These are phyloP conservation scores for Platyura marginata DNA, from an alignment of 1,140 invertebrate species.

Conservation along the genomic window DNA sequence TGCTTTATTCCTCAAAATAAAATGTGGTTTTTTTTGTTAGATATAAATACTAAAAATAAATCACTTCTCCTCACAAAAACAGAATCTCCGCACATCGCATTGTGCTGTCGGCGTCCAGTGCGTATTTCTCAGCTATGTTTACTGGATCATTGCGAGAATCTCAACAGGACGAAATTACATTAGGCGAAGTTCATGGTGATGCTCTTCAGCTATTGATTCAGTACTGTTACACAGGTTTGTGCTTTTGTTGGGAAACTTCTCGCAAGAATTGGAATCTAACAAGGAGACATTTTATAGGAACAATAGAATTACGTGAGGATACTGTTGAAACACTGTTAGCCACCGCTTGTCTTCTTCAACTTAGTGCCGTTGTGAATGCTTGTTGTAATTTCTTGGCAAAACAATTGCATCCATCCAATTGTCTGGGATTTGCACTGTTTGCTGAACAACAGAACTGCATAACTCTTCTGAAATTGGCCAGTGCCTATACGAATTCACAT, in stretches of 20 bases:
- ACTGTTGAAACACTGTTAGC: constrained; percentile 72
- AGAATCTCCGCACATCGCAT: constrained; percentile 44
- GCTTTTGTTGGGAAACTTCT: too few relatives aligned
- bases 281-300: too few relatives aligned
- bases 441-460: constrained; percentile 76
- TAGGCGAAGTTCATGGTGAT: constrained; percentile 69
- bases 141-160: constrained; percentile 71
- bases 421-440: constrained; percentile 80
- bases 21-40: too few relatives aligned
- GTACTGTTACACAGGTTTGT: too few relatives aligned
- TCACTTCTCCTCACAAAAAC: too few relatives aligned
- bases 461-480: constrained; percentile 56
- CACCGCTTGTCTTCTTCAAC: constrained; percentile 70
- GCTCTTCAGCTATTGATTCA: constrained; percentile 63
- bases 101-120: constrained; percentile 73
- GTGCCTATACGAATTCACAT: constrained; percentile 58
- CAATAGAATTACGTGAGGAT: constrained; percentile 58
- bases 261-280: too few relatives aligned
- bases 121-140: constrained; percentile 93
- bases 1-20: too few relatives aligned
- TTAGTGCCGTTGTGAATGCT: constrained; percentile 71
- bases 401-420: constrained; percentile 84
- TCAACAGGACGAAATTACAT: constrained; percentile 61
- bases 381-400: constrained; percentile 79
- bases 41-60: too few relatives aligned